These are phyloP conservation scores for Microcaecilia unicolor DNA, from an alignment of 2,797 vertebrate genomes.

Conservation along the genomic window DNA sequence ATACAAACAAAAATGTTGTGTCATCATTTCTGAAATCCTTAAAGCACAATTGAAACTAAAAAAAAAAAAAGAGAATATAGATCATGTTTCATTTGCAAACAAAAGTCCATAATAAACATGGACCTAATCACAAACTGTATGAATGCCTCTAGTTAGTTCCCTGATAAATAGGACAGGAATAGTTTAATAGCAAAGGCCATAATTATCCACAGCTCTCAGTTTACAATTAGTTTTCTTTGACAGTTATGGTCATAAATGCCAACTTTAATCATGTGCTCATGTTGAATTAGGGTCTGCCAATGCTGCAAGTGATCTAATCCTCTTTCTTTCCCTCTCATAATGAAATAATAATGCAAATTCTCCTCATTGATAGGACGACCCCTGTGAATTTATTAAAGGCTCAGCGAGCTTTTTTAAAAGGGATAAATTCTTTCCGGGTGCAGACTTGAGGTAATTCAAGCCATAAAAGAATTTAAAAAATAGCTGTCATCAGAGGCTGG, in stretches of 20 bases:
- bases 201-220: conserved; percentile 54
- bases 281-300: conserved; percentile 50
- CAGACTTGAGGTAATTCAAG: conserved; percentile 55
- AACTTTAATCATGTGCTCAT: conserved; percentile 58
- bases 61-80: conserved; percentile 21
- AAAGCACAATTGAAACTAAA: conserved; percentile 22
- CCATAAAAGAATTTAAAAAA: conserved; percentile 53
- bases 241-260: conserved; percentile 61
- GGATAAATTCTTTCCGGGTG: conserved; percentile 59
- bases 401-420: conserved; percentile 56
- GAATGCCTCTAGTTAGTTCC: conserved; percentile 41
- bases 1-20: conserved; percentile 8
- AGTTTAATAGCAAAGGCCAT: conserved; percentile 45
- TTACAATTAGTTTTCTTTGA: conserved; percentile 62
- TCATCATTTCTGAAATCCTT: conserved; percentile 7
- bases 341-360: conserved; percentile 69
- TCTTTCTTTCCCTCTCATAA: conserved; percentile 54
- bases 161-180: conserved; percentile 48
- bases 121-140: conserved; percentile 41
- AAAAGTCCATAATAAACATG: conserved; percentile 34
- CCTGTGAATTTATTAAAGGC: conserved; percentile 58
- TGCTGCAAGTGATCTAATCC: conserved; percentile 54
- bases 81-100: conserved; percentile 49
- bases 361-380: conserved; percentile 49
- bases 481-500: conserved; percentile 51